These are phyloP conservation scores for Pogonophryne albipinna DNA, from an alignment of 2,797 vertebrate genomes.

Conservation along the genomic window DNA sequence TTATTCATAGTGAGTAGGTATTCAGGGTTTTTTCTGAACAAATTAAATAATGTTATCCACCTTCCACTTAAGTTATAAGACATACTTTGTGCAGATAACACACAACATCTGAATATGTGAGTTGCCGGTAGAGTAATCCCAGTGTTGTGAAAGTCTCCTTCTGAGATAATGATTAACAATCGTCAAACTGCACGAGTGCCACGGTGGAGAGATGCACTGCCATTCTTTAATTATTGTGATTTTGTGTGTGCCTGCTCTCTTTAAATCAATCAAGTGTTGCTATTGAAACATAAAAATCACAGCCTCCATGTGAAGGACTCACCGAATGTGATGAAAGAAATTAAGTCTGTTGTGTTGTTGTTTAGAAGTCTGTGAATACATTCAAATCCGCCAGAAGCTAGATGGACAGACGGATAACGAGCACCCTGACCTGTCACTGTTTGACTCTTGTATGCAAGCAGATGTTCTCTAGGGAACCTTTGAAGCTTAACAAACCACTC, in stretches of 20 bases:
- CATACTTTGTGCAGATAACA: neutral
- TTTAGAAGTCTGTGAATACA: neutral
- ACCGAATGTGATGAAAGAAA: neutral
- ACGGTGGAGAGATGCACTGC: neutral
- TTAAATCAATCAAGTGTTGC: neutral
- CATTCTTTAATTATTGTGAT: neutral
- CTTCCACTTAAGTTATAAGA: neutral
- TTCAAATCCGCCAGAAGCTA: constrained; percentile 5
- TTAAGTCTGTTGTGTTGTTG: neutral
- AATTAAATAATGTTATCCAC: neutral
- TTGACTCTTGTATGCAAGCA: neutral
- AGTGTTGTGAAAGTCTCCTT: neutral
- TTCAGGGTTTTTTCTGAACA: neutral
- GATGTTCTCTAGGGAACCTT: neutral
- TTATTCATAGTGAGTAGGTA: neutral
- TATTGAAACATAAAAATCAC: neutral
- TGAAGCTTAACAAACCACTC: neutral
- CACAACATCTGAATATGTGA: neutral
- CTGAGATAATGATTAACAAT: constrained; percentile 7
- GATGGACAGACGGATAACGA: constrained; percentile 17
- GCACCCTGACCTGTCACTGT: neutral
- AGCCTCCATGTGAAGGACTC: neutral
- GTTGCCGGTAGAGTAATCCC: neutral
- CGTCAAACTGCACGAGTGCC: neutral
- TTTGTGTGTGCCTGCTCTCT: neutral